Evolutionary conservation across 1,140 invertebrate genomes (phyloP).

Genomic region (Sycophila sp.): DNA sequence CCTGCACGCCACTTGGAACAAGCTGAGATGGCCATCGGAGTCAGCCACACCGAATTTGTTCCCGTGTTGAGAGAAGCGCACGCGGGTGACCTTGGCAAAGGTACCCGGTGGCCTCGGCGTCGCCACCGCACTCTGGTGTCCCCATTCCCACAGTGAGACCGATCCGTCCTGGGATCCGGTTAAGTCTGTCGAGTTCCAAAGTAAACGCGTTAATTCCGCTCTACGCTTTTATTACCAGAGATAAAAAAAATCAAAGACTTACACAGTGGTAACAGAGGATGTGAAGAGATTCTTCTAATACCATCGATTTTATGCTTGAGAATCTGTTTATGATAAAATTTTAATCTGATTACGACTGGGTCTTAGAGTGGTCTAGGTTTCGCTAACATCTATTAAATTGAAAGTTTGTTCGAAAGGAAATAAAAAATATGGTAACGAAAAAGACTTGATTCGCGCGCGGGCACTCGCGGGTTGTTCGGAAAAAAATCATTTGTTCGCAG

Average conservation of each 20-base stretch:
- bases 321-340: constrained; percentile 70
- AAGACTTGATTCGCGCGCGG: constrained; percentile 26
- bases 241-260: constrained; percentile 66
- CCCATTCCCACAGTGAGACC: constrained; percentile 98
- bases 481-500: too few relatives aligned
- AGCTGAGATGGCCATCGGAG: constrained; percentile 87
- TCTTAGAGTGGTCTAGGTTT: not conserved
- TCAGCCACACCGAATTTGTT: constrained; percentile 98
- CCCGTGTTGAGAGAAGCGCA: constrained; percentile 94
- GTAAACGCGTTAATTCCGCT: too few relatives aligned
- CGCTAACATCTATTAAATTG: constrained; percentile 35
- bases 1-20: constrained; percentile 93
- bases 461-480: too few relatives aligned
- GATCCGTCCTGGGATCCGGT: constrained; percentile 98
- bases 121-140: constrained; percentile 88
- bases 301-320: constrained; percentile 91
- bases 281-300: constrained; percentile 93
- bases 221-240: not conserved
- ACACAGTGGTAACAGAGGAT: constrained; percentile 95
- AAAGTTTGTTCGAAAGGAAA: constrained; percentile 18
- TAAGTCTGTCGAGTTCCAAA: constrained; percentile 80
- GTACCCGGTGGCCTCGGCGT: constrained; percentile 88
- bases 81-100: constrained; percentile 95
- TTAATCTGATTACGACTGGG: constrained; percentile 22
- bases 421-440: too few relatives aligned